Base-by-base conservation (phyloP, 2,113 vertebrate genomes). In the Illadopsis cleaveri region DNA sequence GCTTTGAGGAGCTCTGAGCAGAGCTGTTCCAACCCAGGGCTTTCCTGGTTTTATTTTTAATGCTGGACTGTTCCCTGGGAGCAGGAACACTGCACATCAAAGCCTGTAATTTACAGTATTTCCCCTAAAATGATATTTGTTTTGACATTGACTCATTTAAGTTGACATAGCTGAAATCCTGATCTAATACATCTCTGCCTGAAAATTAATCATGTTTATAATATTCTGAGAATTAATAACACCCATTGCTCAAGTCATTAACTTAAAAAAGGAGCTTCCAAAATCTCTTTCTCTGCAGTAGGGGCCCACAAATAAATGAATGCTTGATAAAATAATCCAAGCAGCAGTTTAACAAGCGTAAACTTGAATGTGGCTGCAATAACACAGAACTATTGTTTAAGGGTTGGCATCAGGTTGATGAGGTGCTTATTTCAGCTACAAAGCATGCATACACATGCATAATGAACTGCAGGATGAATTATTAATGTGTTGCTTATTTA, bases 401-500 rank as follows among this genome's bases (percentile, higher is more conserved):
- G 98, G 98, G 98, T 98, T 98, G 99, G 99, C 99, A 99, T 98
- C 98, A 98, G 98, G 99, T 98, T 99, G 99, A 99, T 99, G 99
- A 99, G 99, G 99, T 99, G 98, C 98, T 99, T 99, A 97, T 98
- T 98, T 98, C 97, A 98, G 98, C 98, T 98, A 98, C 86, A 97
- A 99, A 98, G 99, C 99, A 98, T 98, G 98, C 99, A 99, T 97
- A 99, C 98, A 98, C 99, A 99, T 99, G 99, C 99, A 99, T 99
- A 99, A 99, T 99, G 99, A 99, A 99, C 99, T 98, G 98, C 97
- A 95, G 96, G 97, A 99, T 99, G 99, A 99, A 99, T 99, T 99
- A 99, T 99, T 99, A 99, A 99, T 99, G 99, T 98, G 98, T 98
- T 99, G 99, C 99, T 99, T 99, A 99, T 99, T 99, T 99, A 99